These are phyloP conservation scores for Moxostoma hubbsi DNA, from an alignment of 2,797 vertebrate species.

Conservation along the genomic window DNA sequence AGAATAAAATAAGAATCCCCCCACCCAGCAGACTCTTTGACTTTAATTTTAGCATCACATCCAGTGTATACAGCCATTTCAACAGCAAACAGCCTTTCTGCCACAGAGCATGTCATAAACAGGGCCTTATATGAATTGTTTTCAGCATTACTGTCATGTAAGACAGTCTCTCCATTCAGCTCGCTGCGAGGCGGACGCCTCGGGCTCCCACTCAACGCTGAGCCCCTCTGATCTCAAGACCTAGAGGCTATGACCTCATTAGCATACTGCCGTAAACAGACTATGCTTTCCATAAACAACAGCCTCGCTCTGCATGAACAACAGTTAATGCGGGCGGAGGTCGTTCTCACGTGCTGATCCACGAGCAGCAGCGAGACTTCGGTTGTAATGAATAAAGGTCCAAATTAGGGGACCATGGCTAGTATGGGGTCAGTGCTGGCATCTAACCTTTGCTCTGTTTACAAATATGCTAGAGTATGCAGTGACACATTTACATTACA, in stretches of 20 bases:
- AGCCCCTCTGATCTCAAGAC: conserved; percentile 58
- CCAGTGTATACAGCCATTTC: conserved; percentile 11
- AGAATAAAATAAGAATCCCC: background rate
- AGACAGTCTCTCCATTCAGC: conserved; percentile 52
- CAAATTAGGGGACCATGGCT: conserved; percentile 41
- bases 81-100: conserved; percentile 47
- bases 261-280: conserved; percentile 59
- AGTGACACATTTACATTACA: conserved; percentile 1
- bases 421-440: conserved; percentile 21
- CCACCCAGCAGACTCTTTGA: background rate
- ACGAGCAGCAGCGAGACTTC: conserved; percentile 22
- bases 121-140: conserved; percentile 52
- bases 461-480: background rate
- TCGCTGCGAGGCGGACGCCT: conserved; percentile 47
- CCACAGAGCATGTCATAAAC: conserved; percentile 47
- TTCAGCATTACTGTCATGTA: conserved; percentile 58
- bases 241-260: conserved; percentile 57
- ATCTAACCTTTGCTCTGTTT: conserved; percentile 23
- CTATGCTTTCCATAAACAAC: conserved; percentile 54
- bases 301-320: conserved; percentile 31
- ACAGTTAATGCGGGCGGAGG: conserved; percentile 39
- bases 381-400: conserved; percentile 46
- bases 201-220: conserved; percentile 50
- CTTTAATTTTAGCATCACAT: conserved; percentile 26
- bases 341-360: conserved; percentile 48